phyloP scores from a whole-genome alignment of 2,888 invertebrate species.

The Lottia scabra region DNA sequence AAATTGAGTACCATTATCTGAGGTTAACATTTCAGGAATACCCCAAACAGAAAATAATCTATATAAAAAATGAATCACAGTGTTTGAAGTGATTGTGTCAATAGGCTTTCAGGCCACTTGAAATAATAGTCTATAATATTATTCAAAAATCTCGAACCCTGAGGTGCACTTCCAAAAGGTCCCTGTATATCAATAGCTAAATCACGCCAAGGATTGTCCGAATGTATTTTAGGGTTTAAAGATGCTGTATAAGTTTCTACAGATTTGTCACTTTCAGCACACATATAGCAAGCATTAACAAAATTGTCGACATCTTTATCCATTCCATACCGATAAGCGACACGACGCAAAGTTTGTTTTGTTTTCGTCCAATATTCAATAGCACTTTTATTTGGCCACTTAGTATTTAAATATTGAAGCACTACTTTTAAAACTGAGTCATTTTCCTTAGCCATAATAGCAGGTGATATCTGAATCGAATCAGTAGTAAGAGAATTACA shows the following conservation, averaged over 20 bases:
- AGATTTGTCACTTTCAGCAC: slow-evolving; percentile 5
- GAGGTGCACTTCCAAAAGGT: background rate
- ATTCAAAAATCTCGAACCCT: background rate
- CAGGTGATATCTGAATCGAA: no score
- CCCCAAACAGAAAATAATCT: background rate
- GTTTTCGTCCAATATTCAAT: no score
- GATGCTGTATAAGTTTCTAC: background rate
- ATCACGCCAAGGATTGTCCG: background rate
- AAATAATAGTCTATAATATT: background rate
- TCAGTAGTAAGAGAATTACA: no score
- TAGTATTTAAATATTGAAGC: no score
- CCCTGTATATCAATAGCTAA: slow-evolving; percentile 1
- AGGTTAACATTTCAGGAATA: background rate
- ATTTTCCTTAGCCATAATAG: no score
- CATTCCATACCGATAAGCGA: slow-evolving; percentile 20
- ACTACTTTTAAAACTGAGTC: no score
- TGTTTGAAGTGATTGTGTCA: background rate
- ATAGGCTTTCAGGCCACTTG: background rate
- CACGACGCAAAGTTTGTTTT: no score
- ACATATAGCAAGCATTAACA: slow-evolving; percentile 10
- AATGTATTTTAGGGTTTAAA: background rate
- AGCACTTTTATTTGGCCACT: slow-evolving; percentile 15
- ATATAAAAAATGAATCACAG: background rate
- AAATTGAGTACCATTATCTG: background rate
- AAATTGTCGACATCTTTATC: slow-evolving; percentile 15